Conservation (phyloP, 2,113 vertebrate species). For the Thalassoma bifasciatum region DNA sequence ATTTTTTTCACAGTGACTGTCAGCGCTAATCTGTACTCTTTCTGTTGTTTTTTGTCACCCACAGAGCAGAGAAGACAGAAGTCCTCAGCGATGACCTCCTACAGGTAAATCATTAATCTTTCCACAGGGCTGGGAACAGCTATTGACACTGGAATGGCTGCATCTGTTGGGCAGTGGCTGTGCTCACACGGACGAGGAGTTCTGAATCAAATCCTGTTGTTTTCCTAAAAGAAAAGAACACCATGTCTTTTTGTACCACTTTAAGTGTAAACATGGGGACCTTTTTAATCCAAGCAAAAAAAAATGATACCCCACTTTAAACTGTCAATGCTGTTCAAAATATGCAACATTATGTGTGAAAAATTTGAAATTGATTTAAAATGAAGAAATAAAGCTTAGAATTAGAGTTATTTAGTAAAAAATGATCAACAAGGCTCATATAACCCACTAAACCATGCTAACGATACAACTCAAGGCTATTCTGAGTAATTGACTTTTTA, state of each 20-base stretch:
- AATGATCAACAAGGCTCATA: background rate
- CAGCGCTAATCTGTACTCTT: conserved; percentile 48
- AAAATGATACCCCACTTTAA: no score
- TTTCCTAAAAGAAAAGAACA: background rate
- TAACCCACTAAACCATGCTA: background rate
- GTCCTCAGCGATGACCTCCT: conserved; percentile 98
- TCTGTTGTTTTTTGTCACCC: conserved; percentile 73
- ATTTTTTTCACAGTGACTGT: conserved; percentile 20
- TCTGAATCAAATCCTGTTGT: background rate
- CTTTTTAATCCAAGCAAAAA: background rate
- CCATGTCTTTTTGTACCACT: background rate
- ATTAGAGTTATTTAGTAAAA: no score
- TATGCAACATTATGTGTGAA: no score
- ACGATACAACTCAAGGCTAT: background rate
- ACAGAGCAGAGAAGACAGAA: conserved; percentile 98
- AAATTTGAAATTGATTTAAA: no score
- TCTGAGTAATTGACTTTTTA: background rate
- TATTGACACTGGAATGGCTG: background rate
- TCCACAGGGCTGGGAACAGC: conserved; percentile 11
- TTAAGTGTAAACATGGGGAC: background rate
- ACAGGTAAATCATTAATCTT: conserved; percentile 88
- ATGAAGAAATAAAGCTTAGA: no score
- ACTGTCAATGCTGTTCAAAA: no score
- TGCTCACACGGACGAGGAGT: background rate
- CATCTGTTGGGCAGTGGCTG: conserved; percentile 6